Evolutionary conservation across 2,888 invertebrate species (phyloP).

Genomic region (Habrosyne pyritoides): DNA sequence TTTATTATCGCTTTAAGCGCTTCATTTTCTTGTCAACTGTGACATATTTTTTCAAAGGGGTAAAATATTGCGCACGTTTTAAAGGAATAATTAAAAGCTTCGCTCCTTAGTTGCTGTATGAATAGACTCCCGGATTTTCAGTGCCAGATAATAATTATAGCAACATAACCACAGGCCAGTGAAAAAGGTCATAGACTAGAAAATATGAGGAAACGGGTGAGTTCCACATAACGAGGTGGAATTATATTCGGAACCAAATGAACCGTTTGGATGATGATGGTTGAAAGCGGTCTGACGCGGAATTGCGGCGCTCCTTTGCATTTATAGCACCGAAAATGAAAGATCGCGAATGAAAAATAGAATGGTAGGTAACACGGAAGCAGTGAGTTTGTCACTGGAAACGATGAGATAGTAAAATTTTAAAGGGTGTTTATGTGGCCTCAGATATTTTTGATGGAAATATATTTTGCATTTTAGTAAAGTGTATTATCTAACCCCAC

Average conservation of each 20-base stretch:
- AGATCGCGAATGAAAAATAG: slow-evolving; percentile 54
- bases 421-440: too few relatives aligned
- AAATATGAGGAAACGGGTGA: neutral
- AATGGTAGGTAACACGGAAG: slow-evolving; percentile 27
- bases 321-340: slow-evolving; percentile 70
- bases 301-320: slow-evolving; percentile 65
- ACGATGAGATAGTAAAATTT: neutral
- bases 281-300: slow-evolving; percentile 43
- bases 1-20: slow-evolving; percentile 2
- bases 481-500: too few relatives aligned
- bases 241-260: slow-evolving; percentile 50
- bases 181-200: neutral
- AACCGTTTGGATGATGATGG: slow-evolving; percentile 47
- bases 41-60: neutral
- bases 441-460: neutral
- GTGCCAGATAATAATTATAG: too few relatives aligned
- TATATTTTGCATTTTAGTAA: too few relatives aligned
- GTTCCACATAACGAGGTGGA: neutral
- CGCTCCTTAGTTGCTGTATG: neutral
- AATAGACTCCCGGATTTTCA: neutral
- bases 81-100: neutral
- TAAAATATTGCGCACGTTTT: slow-evolving; percentile 1
- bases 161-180: neutral
- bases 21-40: slow-evolving; percentile 4
- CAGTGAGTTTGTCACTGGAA: slow-evolving; percentile 1